phyloP scores from a whole-genome alignment of 2,113 vertebrate species.

The Calyptomena viridis region DNA sequence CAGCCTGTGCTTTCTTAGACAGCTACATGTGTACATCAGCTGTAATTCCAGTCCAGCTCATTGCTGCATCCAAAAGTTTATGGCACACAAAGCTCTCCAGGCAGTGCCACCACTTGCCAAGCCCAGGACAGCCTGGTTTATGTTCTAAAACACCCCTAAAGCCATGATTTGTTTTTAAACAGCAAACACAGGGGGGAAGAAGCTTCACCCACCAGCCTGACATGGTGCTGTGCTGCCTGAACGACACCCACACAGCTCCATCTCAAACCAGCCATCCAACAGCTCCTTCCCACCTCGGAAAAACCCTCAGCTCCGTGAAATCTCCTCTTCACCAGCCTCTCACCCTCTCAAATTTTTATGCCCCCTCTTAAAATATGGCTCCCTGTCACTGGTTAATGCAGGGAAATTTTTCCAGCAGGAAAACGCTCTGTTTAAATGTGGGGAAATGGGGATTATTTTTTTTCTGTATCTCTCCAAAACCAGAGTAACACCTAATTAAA shows the following conservation, averaged over 20 bases:
- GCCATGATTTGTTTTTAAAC: neutral
- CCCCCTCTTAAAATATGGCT: neutral
- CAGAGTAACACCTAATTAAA: conserved; percentile 36
- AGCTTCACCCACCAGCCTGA: neutral
- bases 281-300: neutral
- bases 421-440: neutral
- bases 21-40: neutral
- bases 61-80: neutral
- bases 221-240: neutral
- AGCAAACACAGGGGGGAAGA: neutral
- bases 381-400: neutral
- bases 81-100: neutral
- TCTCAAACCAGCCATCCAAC: neutral
- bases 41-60: neutral
- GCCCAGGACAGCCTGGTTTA: neutral
- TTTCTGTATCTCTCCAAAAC: conserved; percentile 20
- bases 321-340: neutral
- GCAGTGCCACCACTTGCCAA: neutral
- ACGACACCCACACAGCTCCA: neutral
- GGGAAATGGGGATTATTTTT: neutral
- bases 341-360: neutral
- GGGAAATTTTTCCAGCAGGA: neutral
- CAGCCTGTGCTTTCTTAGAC: neutral
- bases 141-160: neutral
- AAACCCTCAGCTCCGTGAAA: neutral